phyloP scores from a whole-genome alignment of 2,888 invertebrate species.

The Bugulina stolonifera region DNA sequence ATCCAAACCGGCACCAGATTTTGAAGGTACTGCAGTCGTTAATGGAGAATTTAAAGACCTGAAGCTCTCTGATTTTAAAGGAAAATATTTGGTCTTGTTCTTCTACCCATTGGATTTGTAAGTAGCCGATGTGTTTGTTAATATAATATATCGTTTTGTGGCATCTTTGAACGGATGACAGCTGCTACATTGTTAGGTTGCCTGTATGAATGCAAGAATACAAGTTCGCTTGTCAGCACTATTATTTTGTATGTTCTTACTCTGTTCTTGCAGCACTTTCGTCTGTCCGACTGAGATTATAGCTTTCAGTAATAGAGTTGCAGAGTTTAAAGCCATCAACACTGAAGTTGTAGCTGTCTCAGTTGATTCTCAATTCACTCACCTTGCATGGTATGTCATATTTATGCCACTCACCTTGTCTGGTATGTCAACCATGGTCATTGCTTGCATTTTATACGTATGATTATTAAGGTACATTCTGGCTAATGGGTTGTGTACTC shows the following conservation, averaged over 20 bases:
- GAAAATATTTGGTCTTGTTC: constrained; percentile 84
- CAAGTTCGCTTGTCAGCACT: too few species aligned
- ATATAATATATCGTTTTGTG: too few species aligned
- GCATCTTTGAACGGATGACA: too few species aligned
- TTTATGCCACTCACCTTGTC: too few species aligned
- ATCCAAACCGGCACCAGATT: constrained; percentile 68
- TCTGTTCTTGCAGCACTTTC: constrained; percentile 57
- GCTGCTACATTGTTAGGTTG: too few species aligned
- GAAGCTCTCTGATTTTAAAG: constrained; percentile 70
- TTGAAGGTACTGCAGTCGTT: constrained; percentile 77
- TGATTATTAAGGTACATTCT: too few species aligned
- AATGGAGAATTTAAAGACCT: constrained; percentile 79
- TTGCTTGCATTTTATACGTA: too few species aligned
- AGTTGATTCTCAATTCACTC: constrained; percentile 93
- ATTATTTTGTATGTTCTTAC: too few species aligned
- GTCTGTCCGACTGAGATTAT: constrained; percentile 81
- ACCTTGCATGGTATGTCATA: constrained; percentile 82
- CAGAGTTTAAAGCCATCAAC: constrained; percentile 66
- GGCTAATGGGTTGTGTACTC: too few species aligned
- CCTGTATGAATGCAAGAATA: too few species aligned
- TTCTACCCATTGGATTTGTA: constrained; percentile 87
- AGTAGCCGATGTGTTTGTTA: too few species aligned
- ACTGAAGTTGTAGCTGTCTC: constrained; percentile 86
- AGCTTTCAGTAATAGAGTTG: constrained; percentile 85
- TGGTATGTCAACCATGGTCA: too few species aligned